Base-by-base conservation (phyloP, 2,113 vertebrate genomes). In the Microtus richardsoni region DNA sequence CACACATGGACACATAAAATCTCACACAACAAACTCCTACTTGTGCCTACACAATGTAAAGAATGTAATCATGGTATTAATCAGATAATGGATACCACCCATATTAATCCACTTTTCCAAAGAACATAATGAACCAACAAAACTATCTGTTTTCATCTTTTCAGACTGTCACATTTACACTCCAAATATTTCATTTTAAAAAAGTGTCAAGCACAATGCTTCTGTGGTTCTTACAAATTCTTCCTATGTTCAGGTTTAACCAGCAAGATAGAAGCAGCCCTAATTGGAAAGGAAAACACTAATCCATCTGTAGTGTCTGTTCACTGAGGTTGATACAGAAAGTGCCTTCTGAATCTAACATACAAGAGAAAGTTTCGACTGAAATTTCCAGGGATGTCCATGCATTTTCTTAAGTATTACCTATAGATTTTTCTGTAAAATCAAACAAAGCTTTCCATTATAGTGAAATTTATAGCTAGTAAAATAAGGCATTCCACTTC, bases 391-490 rank as follows among this genome's bases (percentile, higher is more conserved):
- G 1, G 1, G 39, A 64, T 66, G 2, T 36, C n/a, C 30, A 78
- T 26, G 47, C 4, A 58, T 41, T 86, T 80, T 64, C 16, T 75
- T 71, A 88, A 75, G 1, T 68, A 5, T 0, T 28, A 75, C 64
- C 3, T 39, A 44, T 21, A 47, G 2, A 16, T n/a, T 82, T 80
- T 94, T 91, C 36, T 30, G 2, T n/a, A 39, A 94, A 92, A 85
- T 88, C n/a, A 77, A 88, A 41, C 26, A 86, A 78, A 92, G 19
- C 3, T 77, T 88, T 62, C 14, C 19, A n/a, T 94, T 91, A 75
- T 75, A 66, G 14, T 79, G 28, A 91, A 54, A 90, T 75, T 58
- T 79, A 62, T 17, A 85, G 52, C 80, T 89, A 91, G 73, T n/a
- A 91, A 70, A 73, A 13, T 11, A 39, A 1, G 3, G 4, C 52